phyloP scores from a whole-genome alignment of 2,888 invertebrate species.

The Pheosia gnoma region DNA sequence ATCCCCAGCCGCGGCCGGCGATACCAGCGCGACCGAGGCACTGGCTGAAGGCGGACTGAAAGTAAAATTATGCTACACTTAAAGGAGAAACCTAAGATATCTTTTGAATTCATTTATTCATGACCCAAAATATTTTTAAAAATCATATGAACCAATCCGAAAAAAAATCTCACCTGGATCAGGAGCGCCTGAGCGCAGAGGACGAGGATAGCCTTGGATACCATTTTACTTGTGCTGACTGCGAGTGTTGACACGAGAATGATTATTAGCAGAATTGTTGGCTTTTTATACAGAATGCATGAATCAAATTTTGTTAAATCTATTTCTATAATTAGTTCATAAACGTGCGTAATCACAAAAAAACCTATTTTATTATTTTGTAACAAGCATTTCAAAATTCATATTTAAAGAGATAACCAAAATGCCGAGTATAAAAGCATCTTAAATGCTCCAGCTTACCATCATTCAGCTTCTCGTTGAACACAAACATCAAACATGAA shows the following conservation, averaged over 20 bases:
- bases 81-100: too few species aligned
- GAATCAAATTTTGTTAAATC: too few species aligned
- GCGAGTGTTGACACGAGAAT: background rate
- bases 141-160: too few species aligned
- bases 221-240: slow-evolving; percentile 7
- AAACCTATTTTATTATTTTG: background rate
- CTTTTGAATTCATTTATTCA: too few species aligned
- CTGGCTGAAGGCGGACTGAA: slow-evolving; percentile 13
- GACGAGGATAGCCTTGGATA: slow-evolving; percentile 18
- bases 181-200: slow-evolving; percentile 17
- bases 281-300: background rate
- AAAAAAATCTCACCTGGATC: slow-evolving; percentile 6
- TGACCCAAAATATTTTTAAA: too few species aligned
- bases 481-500: slow-evolving; percentile 38
- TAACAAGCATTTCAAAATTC: background rate
- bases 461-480: slow-evolving; percentile 10
- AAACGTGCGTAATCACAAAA: too few species aligned
- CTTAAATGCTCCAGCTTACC: background rate
- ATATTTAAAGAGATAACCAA: background rate
- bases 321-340: too few species aligned
- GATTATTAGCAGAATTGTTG: background rate
- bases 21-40: slow-evolving; percentile 7
- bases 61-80: background rate
- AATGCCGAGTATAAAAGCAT: background rate
- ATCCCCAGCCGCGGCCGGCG: background rate